Percentiles rank a stretch among this genome's conserved stretches.
phyloP scores from a whole-genome alignment of 2,113 vertebrate genomes.

The Gila orcuttii region DNA sequence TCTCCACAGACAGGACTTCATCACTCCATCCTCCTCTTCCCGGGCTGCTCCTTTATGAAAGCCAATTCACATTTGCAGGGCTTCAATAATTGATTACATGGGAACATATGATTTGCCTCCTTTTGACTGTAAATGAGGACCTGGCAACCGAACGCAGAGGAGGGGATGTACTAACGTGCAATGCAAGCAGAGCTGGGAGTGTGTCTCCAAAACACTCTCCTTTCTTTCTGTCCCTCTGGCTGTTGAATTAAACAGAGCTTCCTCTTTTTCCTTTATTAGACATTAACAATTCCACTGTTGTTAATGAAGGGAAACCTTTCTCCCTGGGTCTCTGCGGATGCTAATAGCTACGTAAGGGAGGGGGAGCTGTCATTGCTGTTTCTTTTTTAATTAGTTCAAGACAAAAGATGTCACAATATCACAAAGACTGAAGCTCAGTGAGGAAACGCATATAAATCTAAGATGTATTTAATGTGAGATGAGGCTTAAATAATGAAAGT shows the following conservation, averaged over 20 bases:
- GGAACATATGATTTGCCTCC: slow-evolving; percentile 44
- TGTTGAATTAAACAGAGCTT: slow-evolving; percentile 42
- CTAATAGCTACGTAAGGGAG: slow-evolving; percentile 31
- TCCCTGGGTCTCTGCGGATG: slow-evolving; percentile 38
- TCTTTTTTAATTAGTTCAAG: slow-evolving; percentile 38
- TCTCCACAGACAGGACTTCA: slow-evolving; percentile 24
- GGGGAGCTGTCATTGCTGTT: slow-evolving; percentile 7
- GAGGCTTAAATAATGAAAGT: not conserved
- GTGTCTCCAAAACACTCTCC: not conserved
- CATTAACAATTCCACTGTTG: slow-evolving; percentile 38
- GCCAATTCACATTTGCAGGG: slow-evolving; percentile 54
- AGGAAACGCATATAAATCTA: not conserved
- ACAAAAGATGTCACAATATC: slow-evolving; percentile 34
- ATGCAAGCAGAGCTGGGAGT: not conserved
- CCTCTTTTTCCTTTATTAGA: slow-evolving; percentile 51
- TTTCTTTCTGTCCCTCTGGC: slow-evolving; percentile 28
- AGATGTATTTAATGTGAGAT: not conserved
- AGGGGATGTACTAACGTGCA: slow-evolving; percentile 33
- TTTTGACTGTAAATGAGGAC: slow-evolving; percentile 43
- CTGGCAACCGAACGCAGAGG: slow-evolving; percentile 34
- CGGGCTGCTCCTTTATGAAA: slow-evolving; percentile 16
- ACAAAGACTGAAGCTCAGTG: slow-evolving; percentile 18
- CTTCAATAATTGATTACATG: slow-evolving; percentile 54
- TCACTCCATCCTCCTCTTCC: not conserved
- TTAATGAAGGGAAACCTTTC: slow-evolving; percentile 47